Evolutionary conservation across 2,113 vertebrate genomes (phyloP).

Genomic region (Neodon shergylaensis): DNA sequence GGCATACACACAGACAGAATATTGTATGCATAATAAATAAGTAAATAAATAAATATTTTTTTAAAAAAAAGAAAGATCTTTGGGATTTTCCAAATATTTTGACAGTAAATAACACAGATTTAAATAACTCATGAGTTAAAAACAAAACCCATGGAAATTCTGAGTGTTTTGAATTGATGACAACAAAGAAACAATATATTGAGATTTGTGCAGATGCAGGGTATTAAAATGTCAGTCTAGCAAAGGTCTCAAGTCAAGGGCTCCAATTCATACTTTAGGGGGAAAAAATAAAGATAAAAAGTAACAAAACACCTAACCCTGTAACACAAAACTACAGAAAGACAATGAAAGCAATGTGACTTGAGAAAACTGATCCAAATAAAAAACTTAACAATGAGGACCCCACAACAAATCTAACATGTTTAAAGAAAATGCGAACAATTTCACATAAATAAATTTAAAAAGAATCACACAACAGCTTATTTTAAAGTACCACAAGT

Average conservation of each 20-base stretch:
- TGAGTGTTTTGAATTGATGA: background rate
- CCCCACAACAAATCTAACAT: background rate
- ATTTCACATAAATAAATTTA: background rate
- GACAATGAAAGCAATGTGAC: background rate
- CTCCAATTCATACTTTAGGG: background rate
- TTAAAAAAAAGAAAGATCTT: background rate
- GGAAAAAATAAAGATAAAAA: background rate
- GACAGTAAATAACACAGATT: background rate
- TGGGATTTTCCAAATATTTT: conserved; percentile 16
- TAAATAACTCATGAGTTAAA: conserved; percentile 11
- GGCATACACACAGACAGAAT: too few relatives aligned
- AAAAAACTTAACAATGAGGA: background rate
- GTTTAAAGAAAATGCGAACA: background rate
- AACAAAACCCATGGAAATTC: background rate
- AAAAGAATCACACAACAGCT: background rate
- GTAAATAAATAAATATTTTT: too few relatives aligned
- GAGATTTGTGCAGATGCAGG: background rate
- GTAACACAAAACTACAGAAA: background rate
- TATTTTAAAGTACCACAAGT: background rate
- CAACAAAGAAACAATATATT: background rate
- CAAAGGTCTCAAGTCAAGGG: background rate
- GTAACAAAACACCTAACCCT: background rate
- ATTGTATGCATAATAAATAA: too few relatives aligned
- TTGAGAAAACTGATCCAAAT: background rate
- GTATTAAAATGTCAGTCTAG: background rate